Evolutionary conservation across 1,140 invertebrate genomes (phyloP).

Genomic region (Marisa cornuarietis): DNA sequence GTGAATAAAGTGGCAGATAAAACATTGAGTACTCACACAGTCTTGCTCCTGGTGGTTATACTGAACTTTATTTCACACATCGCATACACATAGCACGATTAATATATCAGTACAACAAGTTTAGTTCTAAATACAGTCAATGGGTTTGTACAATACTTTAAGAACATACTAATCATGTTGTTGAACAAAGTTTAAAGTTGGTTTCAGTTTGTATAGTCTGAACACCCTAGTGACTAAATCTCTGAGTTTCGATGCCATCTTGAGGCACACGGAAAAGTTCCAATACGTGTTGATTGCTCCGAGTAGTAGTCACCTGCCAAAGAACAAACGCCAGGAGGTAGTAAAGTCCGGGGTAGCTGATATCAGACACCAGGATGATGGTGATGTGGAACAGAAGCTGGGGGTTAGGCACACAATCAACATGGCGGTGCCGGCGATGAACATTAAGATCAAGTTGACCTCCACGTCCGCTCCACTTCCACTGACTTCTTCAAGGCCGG

Average conservation of each 20-base stretch:
- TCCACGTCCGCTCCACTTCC: not conserved
- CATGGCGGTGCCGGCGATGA: conserved; percentile 5
- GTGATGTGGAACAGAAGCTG: not conserved
- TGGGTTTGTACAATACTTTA: no score
- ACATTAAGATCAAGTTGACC: conserved; percentile 8
- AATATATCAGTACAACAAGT: no score
- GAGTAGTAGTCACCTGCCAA: not conserved
- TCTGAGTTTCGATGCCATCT: conserved; percentile 5
- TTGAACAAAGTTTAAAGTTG: no score
- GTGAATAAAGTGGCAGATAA: no score
- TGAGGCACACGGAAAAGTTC: conserved; percentile 11
- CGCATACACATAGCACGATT: no score
- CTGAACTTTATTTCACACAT: no score
- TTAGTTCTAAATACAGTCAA: no score
- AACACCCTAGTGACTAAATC: not conserved
- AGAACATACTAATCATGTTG: no score
- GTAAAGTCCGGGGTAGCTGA: not conserved
- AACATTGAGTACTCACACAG: no score
- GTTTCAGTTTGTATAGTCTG: no score
- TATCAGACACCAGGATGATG: not conserved
- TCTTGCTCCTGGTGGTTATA: no score
- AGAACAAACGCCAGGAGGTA: not conserved
- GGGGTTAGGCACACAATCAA: conserved; percentile 16
- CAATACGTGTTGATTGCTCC: conserved; percentile 9
- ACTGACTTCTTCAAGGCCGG: no score